Evolutionary conservation across 2,797 vertebrate genomes (phyloP).

Genomic region (Arctocebus calabarensis): DNA sequence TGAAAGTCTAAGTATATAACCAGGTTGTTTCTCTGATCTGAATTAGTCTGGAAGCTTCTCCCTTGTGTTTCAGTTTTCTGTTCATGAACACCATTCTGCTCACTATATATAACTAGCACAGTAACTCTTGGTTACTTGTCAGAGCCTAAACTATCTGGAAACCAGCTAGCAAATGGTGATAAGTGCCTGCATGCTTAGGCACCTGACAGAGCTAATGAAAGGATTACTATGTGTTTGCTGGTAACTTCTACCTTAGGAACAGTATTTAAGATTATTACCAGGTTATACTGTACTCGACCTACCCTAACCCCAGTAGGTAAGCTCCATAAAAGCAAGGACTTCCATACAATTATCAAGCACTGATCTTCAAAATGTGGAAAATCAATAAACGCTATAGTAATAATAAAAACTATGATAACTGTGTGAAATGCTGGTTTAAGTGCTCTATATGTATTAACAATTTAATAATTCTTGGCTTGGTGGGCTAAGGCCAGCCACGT

Average conservation of each 20-base stretch:
- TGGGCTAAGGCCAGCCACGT: too few relatives aligned
- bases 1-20: not conserved
- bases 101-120: slow-evolving; percentile 11
- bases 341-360: not conserved
- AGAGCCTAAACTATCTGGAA: not conserved
- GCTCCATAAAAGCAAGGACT: not conserved
- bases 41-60: not conserved
- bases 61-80: not conserved
- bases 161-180: not conserved
- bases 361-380: not conserved
- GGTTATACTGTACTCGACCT: not conserved
- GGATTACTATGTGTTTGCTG: not conserved
- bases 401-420: not conserved
- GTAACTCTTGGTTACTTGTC: not conserved
- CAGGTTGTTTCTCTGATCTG: not conserved
- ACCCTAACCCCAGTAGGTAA: not conserved
- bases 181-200: not conserved
- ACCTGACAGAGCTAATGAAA: not conserved
- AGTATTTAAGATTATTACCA: slow-evolving; percentile 30
- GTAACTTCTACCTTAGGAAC: not conserved
- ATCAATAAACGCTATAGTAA: not conserved
- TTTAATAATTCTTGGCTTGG: too few relatives aligned
- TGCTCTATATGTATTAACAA: not conserved
- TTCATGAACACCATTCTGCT: not conserved
- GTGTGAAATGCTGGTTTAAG: slow-evolving; percentile 27